Evolutionary conservation across 2,888 invertebrate species (phyloP).

Genomic region (Conistra vaccinii): DNA sequence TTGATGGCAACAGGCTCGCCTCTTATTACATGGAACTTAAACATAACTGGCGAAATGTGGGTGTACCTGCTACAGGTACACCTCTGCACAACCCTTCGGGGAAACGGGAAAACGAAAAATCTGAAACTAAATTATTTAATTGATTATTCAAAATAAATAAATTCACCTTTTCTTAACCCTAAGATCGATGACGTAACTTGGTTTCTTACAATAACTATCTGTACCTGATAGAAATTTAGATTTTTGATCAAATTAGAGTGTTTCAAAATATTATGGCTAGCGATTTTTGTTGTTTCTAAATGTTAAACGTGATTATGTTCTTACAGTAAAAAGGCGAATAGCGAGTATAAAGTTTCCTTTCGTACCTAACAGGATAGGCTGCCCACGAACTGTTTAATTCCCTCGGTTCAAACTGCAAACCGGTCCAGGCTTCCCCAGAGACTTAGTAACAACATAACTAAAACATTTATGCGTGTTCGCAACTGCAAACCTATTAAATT

Average conservation of each 20-base stretch:
- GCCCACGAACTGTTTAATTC: not conserved
- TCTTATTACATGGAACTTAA: no score
- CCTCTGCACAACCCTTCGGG: no score
- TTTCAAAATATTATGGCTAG: not conserved
- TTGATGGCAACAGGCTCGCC: no score
- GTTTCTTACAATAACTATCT: not conserved
- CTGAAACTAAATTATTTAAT: not conserved
- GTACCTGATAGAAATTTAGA: not conserved
- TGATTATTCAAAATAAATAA: not conserved
- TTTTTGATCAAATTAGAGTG: no score
- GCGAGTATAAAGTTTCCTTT: not conserved
- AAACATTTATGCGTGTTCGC: conserved; percentile 2
- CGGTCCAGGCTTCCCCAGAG: not conserved
- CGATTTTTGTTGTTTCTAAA: not conserved
- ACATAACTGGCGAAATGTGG: no score
- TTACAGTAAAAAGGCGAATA: no score
- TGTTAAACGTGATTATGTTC: not conserved
- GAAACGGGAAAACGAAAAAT: no score
- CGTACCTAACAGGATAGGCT: not conserved
- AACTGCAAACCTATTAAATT: conserved; percentile 33
- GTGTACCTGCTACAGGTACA: no score
- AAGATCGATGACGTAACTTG: not conserved
- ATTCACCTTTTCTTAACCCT: not conserved
- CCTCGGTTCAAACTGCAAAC: not conserved
- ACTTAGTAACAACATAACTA: not conserved